These are phyloP conservation scores for Microplitis demolitor DNA, from an alignment of 1,140 invertebrate species.

Conservation along the genomic window DNA sequence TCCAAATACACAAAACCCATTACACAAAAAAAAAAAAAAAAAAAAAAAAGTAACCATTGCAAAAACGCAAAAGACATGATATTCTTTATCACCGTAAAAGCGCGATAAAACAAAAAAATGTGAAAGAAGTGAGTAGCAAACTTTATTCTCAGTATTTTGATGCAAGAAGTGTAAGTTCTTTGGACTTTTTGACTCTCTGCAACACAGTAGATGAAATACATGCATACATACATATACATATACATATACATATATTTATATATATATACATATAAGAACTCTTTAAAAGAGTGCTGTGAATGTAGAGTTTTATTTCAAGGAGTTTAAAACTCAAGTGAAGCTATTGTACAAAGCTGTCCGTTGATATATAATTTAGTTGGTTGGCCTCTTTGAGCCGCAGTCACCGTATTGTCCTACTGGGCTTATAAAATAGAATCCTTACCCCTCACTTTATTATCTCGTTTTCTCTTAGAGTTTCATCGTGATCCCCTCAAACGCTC, in stretches of 20 bases:
- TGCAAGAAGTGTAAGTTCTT: not conserved
- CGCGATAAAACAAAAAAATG: no score
- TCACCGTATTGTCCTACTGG: conserved; percentile 36
- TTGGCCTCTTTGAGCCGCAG: conserved; percentile 36
- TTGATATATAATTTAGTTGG: conserved; percentile 42
- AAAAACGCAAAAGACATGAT: not conserved
- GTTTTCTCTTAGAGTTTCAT: not conserved
- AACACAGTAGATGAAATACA: no score
- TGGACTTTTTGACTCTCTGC: not conserved
- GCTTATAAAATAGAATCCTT: conserved; percentile 20
- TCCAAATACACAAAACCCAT: not conserved
- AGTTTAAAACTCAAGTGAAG: conserved; percentile 5
- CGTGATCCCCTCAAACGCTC: not conserved
- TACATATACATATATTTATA: no score
- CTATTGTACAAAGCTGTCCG: conserved; percentile 27
- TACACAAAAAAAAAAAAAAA: no score
- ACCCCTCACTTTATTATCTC: not conserved
- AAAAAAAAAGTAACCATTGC: no score
- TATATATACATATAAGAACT: no score
- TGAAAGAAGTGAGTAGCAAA: not conserved
- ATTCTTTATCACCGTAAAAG: not conserved
- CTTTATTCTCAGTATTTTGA: not conserved
- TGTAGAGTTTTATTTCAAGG: not conserved
- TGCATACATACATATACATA: no score
- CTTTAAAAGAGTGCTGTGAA: not conserved